A percentile compares a stretch with the other conserved stretches of the same genome.
These are phyloP conservation scores for Poecilia velifera DNA, from an alignment of 2,797 vertebrate species.

Conservation along the genomic window DNA sequence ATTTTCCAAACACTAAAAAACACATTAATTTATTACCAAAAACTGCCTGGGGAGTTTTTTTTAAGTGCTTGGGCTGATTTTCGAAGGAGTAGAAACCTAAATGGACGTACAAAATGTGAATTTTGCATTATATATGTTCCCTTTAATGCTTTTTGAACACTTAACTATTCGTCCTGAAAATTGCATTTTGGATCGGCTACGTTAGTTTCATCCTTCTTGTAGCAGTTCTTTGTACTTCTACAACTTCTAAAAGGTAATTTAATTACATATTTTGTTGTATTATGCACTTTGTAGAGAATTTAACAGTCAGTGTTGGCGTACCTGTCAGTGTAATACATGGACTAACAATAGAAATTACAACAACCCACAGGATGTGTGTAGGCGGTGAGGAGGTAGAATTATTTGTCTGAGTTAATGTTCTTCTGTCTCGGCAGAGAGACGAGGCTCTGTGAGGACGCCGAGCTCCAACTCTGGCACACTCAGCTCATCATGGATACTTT, in stretches of 20 bases:
- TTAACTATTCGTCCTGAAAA: not conserved
- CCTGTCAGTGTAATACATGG: not conserved
- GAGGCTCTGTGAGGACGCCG: slow-evolving; percentile 26
- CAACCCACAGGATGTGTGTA: slow-evolving; percentile 1
- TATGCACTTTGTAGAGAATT: not conserved
- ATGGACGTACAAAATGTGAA: too few relatives aligned
- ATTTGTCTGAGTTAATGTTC: slow-evolving; percentile 28
- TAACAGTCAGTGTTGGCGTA: not conserved
- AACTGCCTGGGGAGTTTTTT: too few relatives aligned
- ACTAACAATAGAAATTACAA: not conserved
- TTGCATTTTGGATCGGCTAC: not conserved
- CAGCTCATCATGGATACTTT: slow-evolving; percentile 29
- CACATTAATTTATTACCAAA: too few relatives aligned
- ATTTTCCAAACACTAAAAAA: too few relatives aligned
- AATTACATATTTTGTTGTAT: not conserved
- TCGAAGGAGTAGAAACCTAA: too few relatives aligned
- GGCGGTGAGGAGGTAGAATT: slow-evolving; percentile 32
- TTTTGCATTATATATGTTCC: too few relatives aligned
- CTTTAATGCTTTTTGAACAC: not conserved
- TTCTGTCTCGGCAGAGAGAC: slow-evolving; percentile 22
- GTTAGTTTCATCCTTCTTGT: not conserved
- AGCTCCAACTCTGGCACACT: slow-evolving; percentile 39
- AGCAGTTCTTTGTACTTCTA: not conserved
- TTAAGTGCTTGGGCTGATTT: too few relatives aligned
- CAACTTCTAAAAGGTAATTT: not conserved